Evolutionary conservation across 2,888 invertebrate genomes (phyloP).

Genomic region (Cremastobaeus sp.): DNA sequence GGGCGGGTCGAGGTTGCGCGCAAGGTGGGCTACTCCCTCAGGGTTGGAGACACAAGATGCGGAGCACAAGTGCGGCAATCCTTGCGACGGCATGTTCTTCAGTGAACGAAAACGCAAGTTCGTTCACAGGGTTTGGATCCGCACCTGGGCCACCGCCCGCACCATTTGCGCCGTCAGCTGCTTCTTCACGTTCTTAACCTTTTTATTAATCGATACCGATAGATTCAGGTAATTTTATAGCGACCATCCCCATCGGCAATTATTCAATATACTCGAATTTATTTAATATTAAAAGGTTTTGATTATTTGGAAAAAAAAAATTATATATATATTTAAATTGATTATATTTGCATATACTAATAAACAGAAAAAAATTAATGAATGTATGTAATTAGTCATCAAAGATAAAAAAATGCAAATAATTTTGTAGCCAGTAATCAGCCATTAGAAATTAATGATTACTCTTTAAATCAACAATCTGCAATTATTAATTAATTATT

Average conservation of each 20-base stretch:
- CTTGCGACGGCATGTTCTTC: slow-evolving; percentile 96
- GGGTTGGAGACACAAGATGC: slow-evolving; percentile 89
- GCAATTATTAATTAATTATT: too few relatives aligned
- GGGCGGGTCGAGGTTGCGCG: slow-evolving; percentile 91
- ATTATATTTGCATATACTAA: too few relatives aligned
- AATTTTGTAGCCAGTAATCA: too few relatives aligned
- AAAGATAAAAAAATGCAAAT: too few relatives aligned
- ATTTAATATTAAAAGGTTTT: too few relatives aligned
- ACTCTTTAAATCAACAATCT: too few relatives aligned
- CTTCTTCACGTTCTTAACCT: slow-evolving; percentile 94
- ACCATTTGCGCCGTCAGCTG: slow-evolving; percentile 93
- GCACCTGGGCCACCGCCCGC: slow-evolving; percentile 96
- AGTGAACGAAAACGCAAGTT: slow-evolving; percentile 88
- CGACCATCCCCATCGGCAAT: background rate
- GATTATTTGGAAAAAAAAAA: too few relatives aligned
- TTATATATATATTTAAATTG: too few relatives aligned
- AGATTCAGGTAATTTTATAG: slow-evolving; percentile 82
- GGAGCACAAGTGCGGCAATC: slow-evolving; percentile 89
- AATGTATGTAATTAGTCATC: too few relatives aligned
- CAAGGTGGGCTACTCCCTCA: slow-evolving; percentile 88
- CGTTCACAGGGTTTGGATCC: slow-evolving; percentile 94
- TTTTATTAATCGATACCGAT: slow-evolving; percentile 95
- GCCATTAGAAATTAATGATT: too few relatives aligned
- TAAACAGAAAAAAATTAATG: too few relatives aligned
- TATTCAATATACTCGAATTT: background rate